A percentile compares a stretch with the other conserved stretches of the same genome.
Conservation (phyloP, 2,797 vertebrate genomes). For the Notamacropus eugenii region DNA sequence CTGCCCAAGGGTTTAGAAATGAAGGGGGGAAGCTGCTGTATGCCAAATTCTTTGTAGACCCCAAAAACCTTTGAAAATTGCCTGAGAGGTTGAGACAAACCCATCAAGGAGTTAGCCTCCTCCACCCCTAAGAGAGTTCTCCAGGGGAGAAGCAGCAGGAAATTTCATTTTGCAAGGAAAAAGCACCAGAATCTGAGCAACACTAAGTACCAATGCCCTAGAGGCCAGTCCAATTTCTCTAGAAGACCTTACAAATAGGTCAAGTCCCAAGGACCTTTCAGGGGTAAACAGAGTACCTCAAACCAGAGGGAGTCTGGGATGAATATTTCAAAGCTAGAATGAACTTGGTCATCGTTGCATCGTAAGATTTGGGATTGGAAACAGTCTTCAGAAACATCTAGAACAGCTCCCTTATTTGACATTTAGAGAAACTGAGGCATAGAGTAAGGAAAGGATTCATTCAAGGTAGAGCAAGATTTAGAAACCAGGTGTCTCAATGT, state of each 20-base stretch:
- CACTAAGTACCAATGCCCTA: neutral
- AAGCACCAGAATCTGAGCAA: neutral
- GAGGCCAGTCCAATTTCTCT: neutral
- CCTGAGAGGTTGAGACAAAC: slow-evolving; percentile 31
- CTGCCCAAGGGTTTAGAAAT: slow-evolving; percentile 73
- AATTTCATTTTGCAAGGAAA: neutral
- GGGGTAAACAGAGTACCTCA: neutral
- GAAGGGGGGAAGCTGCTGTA: slow-evolving; percentile 62
- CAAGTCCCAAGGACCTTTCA: neutral
- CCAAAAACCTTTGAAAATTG: slow-evolving; percentile 61
- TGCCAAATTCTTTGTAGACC: slow-evolving; percentile 69
- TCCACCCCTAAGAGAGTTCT: slow-evolving; percentile 30
- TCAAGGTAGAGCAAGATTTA: neutral
- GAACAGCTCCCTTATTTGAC: neutral
- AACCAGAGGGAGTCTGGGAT: neutral
- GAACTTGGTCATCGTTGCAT: neutral
- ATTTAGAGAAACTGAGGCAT: neutral
- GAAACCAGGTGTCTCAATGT: neutral
- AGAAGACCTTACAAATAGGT: neutral
- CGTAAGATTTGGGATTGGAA: neutral
- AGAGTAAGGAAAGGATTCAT: neutral
- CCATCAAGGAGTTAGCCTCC: neutral
- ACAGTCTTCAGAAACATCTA: neutral
- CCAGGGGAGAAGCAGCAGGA: neutral
- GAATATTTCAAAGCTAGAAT: neutral